These are phyloP conservation scores for Aphodius sticticus DNA, from an alignment of 2,888 invertebrate species.

Conservation along the genomic window DNA sequence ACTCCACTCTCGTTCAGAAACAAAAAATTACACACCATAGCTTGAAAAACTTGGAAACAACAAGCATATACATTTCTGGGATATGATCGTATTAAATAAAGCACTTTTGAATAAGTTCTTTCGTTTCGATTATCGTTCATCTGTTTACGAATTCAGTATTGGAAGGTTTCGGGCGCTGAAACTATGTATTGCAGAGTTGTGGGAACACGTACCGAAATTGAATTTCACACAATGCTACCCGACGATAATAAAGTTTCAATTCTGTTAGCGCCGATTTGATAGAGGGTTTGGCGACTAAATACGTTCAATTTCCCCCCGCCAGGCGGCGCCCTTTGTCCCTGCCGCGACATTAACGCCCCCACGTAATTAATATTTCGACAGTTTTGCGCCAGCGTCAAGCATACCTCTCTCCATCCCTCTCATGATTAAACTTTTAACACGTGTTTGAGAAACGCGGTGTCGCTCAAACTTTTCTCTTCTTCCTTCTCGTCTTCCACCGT, in stretches of 20 bases:
- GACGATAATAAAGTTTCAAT: background rate
- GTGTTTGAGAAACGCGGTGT: background rate
- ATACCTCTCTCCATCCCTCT: background rate
- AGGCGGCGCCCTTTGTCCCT: background rate
- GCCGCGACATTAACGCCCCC: background rate
- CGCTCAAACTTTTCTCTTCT: background rate
- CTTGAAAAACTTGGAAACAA: too few species aligned
- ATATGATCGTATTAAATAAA: too few species aligned
- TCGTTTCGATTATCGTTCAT: background rate
- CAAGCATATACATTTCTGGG: too few species aligned
- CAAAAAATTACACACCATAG: too few species aligned
- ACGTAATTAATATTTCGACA: conserved; percentile 4
- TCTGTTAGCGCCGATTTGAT: background rate
- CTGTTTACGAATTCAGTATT: background rate
- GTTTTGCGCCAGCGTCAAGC: background rate
- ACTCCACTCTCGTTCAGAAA: too few species aligned
- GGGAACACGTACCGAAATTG: background rate
- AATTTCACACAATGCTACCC: background rate
- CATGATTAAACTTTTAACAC: background rate
- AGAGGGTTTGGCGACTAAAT: background rate
- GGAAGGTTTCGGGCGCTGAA: background rate
- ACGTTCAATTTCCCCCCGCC: background rate
- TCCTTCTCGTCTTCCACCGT: too few species aligned
- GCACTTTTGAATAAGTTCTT: too few species aligned
- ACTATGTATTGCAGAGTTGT: background rate